These are phyloP conservation scores for Graptemys geographica DNA, from an alignment of 2,797 vertebrate genomes.

Conservation along the genomic window DNA sequence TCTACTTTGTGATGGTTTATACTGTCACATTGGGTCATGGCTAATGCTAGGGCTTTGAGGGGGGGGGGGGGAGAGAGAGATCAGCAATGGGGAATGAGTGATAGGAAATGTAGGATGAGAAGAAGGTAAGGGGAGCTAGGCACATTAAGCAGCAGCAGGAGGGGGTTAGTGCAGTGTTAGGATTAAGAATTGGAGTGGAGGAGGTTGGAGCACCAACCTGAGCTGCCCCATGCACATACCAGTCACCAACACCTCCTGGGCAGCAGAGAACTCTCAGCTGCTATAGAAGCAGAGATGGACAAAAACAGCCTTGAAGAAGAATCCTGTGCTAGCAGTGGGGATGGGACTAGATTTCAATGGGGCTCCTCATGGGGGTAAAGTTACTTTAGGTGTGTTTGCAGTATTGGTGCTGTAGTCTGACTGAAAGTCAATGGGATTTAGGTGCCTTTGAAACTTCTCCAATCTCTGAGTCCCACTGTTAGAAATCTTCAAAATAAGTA, in stretches of 20 bases:
- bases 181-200: not conserved
- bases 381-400: not conserved
- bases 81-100: no score
- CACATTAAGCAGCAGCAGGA: not conserved
- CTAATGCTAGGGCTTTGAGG: not conserved
- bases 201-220: not conserved
- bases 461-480: constrained; percentile 42
- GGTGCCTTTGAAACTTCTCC: rapidly evolving
- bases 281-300: not conserved
- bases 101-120: no score
- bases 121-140: no score
- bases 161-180: not conserved
- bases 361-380: not conserved
- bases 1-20: not conserved
- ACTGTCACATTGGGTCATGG: no score
- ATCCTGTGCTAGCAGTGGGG: not conserved
- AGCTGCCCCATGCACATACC: not conserved
- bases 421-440: not conserved
- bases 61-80: no score
- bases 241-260: no score
- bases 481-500: constrained; percentile 42
- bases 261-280: not conserved
- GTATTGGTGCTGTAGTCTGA: not conserved
- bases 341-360: not conserved
- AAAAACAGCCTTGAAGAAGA: not conserved